Evolutionary conservation across 2,888 invertebrate species (phyloP).

Genomic region (Melolontha melolontha): DNA sequence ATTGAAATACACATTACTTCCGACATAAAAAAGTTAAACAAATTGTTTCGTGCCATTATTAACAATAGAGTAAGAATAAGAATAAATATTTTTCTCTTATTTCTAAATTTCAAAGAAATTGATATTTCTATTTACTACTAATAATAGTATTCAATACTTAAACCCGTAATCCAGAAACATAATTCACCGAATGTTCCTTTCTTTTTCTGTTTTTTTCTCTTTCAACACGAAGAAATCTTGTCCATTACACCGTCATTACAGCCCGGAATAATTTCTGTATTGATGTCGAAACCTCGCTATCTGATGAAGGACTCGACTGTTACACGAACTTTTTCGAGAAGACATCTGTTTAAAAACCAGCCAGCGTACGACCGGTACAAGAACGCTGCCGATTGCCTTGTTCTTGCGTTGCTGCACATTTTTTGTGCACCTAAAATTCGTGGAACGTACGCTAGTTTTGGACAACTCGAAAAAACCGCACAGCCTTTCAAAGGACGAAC

Average conservation of each 20-base stretch:
- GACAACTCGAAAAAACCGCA: conserved; percentile 45
- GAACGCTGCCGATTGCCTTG: not conserved
- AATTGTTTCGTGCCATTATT: too few species aligned
- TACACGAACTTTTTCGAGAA: conserved; percentile 13
- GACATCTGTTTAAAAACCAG: conserved; percentile 22
- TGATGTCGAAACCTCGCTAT: conserved; percentile 8
- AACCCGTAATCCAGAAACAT: too few species aligned
- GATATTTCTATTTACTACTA: too few species aligned
- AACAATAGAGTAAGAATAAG: too few species aligned
- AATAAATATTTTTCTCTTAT: too few species aligned
- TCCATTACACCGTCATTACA: not conserved
- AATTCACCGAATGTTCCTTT: too few species aligned
- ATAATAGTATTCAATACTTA: too few species aligned
- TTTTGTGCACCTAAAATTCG: conserved; percentile 24
- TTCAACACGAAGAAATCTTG: not conserved
- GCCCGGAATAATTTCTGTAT: conserved; percentile 6
- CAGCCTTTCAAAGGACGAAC: conserved; percentile 50
- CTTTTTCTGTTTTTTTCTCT: not conserved
- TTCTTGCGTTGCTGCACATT: conserved; percentile 10
- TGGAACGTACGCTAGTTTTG: conserved; percentile 32
- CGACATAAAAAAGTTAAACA: too few species aligned
- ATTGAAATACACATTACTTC: too few species aligned
- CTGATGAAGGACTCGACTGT: conserved; percentile 5
- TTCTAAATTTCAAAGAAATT: too few species aligned
- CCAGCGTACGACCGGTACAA: conserved; percentile 9